These are phyloP conservation scores for Drosophila putrida DNA, from an alignment of 2,888 invertebrate genomes.

Conservation along the genomic window DNA sequence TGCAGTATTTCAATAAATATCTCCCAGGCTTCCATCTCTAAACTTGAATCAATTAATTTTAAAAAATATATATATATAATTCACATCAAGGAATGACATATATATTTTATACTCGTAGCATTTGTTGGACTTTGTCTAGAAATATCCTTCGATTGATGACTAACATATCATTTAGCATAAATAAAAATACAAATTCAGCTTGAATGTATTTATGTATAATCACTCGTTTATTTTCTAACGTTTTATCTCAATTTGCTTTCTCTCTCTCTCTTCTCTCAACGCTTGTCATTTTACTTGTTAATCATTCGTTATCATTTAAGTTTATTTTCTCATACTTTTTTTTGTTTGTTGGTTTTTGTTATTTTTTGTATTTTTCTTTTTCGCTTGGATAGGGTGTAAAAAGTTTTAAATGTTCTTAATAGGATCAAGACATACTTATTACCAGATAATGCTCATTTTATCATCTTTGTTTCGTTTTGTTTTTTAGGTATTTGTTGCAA, in stretches of 20 bases:
- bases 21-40: no score
- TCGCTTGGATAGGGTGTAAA: slow-evolving; percentile 67
- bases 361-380: slow-evolving; percentile 32
- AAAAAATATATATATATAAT: no score
- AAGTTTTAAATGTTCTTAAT: slow-evolving; percentile 67
- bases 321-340: slow-evolving; percentile 16
- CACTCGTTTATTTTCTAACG: slow-evolving; percentile 74
- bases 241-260: slow-evolving; percentile 40
- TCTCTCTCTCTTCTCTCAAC: slow-evolving; percentile 6
- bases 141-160: no score
- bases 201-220: slow-evolving; percentile 67
- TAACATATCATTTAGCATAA: background rate
- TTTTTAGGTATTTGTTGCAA: slow-evolving; percentile 48
- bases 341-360: slow-evolving; percentile 17
- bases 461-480: background rate
- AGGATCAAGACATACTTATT: slow-evolving; percentile 63
- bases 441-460: slow-evolving; percentile 27
- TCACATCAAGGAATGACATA: no score
- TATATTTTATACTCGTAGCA: no score
- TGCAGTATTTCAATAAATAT: no score
- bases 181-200: slow-evolving; percentile 2
- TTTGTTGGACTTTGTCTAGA: no score
- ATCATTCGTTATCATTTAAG: slow-evolving; percentile 57
- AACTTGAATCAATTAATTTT: no score
- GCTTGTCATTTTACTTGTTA: slow-evolving; percentile 48